Base-by-base conservation (phyloP, 64 coral and sea anemone genomes). In the Stylophora pistillata region DNA sequence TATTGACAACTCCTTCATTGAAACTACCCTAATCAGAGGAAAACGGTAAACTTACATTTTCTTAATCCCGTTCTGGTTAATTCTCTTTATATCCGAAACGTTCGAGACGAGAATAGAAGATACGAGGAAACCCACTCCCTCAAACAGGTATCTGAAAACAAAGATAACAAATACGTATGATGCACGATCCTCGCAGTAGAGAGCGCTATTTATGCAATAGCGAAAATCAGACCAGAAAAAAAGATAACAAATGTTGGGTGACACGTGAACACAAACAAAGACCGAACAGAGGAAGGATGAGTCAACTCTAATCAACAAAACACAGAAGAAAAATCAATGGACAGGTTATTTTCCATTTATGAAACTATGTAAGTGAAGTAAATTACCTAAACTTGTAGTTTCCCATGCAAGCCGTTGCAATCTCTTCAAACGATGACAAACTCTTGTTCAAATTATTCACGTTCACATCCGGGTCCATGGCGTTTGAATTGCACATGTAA, bases 101-200 rank as follows among this genome's bases (percentile, higher is more conserved):
- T 95, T 92, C 23, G 97, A 99, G 60, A 95, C 92, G 13, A 99
- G 73, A 61, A 99, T 95, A 7, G 93, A 99, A 6, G 97, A 99
- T 23, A 99, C 83, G 27, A 99, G 90, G 78, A 95, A 94, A 31
- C 97, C 97, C 70, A 99, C 90, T 34, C 97, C 97, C 88, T 99
- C 97, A 93, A 99, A 99, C 80, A 99, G 76, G 58, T 99, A 99
- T 34, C 97, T 99, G 81, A 10, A n/a, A n/a, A n/a, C n/a, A n/a
- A n/a, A n/a, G n/a, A n/a, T n/a, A n/a, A n/a, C n/a, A n/a, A n/a
- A n/a, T n/a, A n/a, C n/a, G n/a, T n/a, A n/a, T n/a, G n/a, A n/a
- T n/a, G n/a, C n/a, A n/a, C n/a, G n/a, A n/a, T n/a, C n/a, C n/a
- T n/a, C n/a, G n/a, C n/a, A n/a, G n/a, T n/a, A n/a, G n/a, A n/a